Evolutionary conservation across 2,888 invertebrate species (phyloP).

Genomic region (Anaspis maculata): DNA sequence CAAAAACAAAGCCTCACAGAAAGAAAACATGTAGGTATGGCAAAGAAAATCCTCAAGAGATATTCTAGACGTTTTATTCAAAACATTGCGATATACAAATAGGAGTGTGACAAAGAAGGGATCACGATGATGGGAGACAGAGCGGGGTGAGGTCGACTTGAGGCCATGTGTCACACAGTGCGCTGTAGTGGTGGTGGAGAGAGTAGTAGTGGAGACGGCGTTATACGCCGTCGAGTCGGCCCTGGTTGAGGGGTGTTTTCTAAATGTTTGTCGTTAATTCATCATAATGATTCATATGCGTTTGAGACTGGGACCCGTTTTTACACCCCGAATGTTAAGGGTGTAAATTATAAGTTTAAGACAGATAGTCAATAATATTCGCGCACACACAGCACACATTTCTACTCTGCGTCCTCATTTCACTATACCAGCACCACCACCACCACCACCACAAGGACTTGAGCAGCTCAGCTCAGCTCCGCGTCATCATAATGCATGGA

Average conservation of each 20-base stretch:
- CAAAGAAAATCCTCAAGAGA: no score
- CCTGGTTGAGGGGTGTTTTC: slow-evolving; percentile 40
- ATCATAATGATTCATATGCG: slow-evolving; percentile 46
- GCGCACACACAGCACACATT: slow-evolving; percentile 28
- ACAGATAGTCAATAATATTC: slow-evolving; percentile 44
- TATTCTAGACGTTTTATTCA: no score
- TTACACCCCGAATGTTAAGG: slow-evolving; percentile 43
- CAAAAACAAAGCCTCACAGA: no score
- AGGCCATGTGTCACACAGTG: slow-evolving; percentile 14
- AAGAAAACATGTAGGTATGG: no score
- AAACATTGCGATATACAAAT: no score
- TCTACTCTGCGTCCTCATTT: slow-evolving; percentile 20
- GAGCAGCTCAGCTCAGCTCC: no score
- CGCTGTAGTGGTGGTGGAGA: slow-evolving; percentile 9
- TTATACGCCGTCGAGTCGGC: slow-evolving; percentile 20
- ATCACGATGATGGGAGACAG: background rate
- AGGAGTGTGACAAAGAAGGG: background rate
- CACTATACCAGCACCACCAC: slow-evolving; percentile 11
- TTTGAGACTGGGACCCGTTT: slow-evolving; percentile 43
- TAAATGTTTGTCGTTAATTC: slow-evolving; percentile 46
- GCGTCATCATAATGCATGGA: no score
- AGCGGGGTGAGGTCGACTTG: slow-evolving; percentile 7
- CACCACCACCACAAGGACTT: no score
- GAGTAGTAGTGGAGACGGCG: slow-evolving; percentile 16
- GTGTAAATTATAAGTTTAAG: slow-evolving; percentile 45